Conservation (phyloP, 1,140 invertebrate genomes). For the Diploscapter pachys region DNA sequence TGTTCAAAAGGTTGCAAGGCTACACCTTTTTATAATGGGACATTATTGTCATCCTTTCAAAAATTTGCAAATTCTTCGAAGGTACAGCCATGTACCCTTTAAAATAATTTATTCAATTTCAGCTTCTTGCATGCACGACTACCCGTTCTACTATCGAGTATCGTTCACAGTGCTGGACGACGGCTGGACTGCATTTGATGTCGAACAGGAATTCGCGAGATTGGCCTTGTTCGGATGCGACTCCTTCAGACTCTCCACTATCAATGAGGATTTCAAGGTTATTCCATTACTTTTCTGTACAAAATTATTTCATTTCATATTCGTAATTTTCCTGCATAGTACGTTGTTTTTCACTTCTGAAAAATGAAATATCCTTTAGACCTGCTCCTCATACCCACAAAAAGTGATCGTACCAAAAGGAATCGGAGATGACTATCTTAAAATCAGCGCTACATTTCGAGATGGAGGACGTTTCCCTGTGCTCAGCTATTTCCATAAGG, state of each 20-base stretch:
- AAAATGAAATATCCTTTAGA: conserved; percentile 59
- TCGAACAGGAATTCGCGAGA: conserved; percentile 83
- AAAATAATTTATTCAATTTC: conserved; percentile 38
- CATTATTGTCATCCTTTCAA: neutral
- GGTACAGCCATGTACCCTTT: too few relatives aligned
- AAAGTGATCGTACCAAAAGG: conserved; percentile 82
- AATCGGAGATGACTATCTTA: conserved; percentile 84
- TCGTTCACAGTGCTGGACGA: conserved; percentile 85
- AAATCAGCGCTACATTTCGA: conserved; percentile 78
- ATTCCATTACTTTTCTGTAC: conserved; percentile 24
- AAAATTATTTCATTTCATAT: neutral
- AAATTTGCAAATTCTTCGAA: neutral
- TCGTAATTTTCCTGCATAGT: neutral
- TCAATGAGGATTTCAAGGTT: conserved; percentile 83
- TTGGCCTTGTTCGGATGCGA: conserved; percentile 70
- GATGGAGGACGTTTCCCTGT: conserved; percentile 91
- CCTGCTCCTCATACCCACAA: conserved; percentile 82
- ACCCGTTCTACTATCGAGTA: conserved; percentile 93
- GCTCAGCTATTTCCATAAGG: conserved; percentile 83
- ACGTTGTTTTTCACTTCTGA: too few relatives aligned
- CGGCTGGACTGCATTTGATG: conserved; percentile 82
- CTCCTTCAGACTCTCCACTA: conserved; percentile 86
- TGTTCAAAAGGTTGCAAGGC: too few relatives aligned
- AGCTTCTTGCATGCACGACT: conserved; percentile 72
- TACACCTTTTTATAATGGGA: neutral